phyloP scores from a whole-genome alignment of 2,797 vertebrate genomes.

The Mormyrops attenuatus region DNA sequence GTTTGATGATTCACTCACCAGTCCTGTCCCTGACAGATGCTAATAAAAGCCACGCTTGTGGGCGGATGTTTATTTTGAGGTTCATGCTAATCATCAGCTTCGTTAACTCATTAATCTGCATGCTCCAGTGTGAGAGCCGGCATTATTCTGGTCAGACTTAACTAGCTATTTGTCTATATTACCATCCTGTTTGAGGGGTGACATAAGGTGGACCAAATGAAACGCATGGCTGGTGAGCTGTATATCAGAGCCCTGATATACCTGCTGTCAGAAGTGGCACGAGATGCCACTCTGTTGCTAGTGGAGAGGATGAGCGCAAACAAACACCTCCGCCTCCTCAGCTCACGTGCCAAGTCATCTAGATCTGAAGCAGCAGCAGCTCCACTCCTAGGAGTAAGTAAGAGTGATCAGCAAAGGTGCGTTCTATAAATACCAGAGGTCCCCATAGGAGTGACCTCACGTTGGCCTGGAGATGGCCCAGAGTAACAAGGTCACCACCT shows the following conservation, averaged over 20 bases:
- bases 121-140: constrained; percentile 28
- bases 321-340: background rate
- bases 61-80: constrained; percentile 26
- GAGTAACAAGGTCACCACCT: background rate
- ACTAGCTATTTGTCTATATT: constrained; percentile 33
- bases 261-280: background rate
- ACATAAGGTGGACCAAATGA: background rate
- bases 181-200: background rate
- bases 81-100: constrained; percentile 34
- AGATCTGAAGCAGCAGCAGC: background rate
- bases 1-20: constrained; percentile 10
- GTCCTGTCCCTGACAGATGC: background rate
- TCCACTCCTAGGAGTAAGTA: background rate
- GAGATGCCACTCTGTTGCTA: background rate
- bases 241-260: background rate
- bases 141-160: constrained; percentile 29
- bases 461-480: background rate
- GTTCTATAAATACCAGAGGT: background rate
- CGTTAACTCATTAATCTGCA: constrained; percentile 38
- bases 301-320: background rate
- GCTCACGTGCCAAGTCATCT: background rate
- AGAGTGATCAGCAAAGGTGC: background rate
- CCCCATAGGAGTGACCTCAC: background rate
- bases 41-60: constrained; percentile 1
- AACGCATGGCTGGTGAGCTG: background rate